These are phyloP conservation scores for Spizaetus ornatus DNA, from an alignment of 2,113 vertebrate species.

Conservation along the genomic window DNA sequence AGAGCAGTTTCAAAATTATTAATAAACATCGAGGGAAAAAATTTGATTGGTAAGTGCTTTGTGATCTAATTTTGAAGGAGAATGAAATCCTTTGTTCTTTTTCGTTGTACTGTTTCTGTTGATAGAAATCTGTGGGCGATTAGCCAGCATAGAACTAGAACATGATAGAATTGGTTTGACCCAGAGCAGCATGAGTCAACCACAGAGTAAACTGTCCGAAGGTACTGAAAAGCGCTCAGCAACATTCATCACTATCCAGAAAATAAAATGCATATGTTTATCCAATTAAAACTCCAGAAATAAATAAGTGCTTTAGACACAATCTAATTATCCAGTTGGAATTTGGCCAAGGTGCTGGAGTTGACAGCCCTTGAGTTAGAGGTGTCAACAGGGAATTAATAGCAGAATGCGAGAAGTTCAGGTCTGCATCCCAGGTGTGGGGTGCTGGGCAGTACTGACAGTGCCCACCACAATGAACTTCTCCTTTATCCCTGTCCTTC, in stretches of 20 bases:
- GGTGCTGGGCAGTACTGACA: not conserved
- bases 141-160: not conserved
- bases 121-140: not conserved
- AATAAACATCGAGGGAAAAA: not conserved
- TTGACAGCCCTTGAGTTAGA: not conserved
- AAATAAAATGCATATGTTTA: not conserved
- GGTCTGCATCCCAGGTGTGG: not conserved
- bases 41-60: not conserved
- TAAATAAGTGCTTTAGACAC: not conserved
- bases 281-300: not conserved
- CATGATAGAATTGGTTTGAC: not conserved
- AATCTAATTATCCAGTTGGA: not conserved
- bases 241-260: not conserved
- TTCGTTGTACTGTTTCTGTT: not conserved
- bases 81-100: not conserved
- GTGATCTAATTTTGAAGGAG: not conserved
- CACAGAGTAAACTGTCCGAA: not conserved
- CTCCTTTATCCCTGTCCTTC: not conserved
- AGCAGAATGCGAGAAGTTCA: not conserved
- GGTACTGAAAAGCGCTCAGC: not conserved
- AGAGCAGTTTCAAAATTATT: not conserved
- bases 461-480: not conserved
- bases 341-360: not conserved
- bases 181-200: not conserved
- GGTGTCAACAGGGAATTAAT: not conserved